Base-by-base conservation (phyloP, 2,888 invertebrate genomes). In the Andrena praecox region DNA sequence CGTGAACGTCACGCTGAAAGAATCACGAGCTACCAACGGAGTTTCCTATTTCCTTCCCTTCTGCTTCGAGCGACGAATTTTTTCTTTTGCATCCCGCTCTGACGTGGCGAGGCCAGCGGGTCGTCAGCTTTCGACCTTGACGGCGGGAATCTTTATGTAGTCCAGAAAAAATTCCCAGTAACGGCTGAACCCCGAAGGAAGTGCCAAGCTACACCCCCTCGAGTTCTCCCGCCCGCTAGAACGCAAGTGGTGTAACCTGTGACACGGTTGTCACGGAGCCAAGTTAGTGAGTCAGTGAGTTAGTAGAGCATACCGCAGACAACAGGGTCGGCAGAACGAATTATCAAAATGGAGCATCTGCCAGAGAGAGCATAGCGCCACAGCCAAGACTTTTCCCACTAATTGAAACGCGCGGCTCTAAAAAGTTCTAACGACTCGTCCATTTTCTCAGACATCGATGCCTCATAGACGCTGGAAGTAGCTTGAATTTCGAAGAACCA, bases 181-280 rank as follows among this genome's bases (percentile, higher is more conserved):
- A 16, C 48, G 64, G 82, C n/a, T 71, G 68, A 72, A 68, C 71
- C 35, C 24, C 16, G 31, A 52, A 60, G 54, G 67, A 59, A 71
- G 59, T 79, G 74, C 67, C 77, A 77, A 75, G 63, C 20, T 35
- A 31, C 62, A 56, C 56, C 56, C 56, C 24, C 56, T 54, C 54
- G 54, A 24, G 56, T 63, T 59, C n/a, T 42, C 64, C 27, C 20
- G 29, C 48, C 31, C 33, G 73, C 29, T 60, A 63, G 59, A 72
- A 72, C 52, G 48, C 60, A n/a, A n/a, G 64, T 54, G 72, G 60
- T 60, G 66, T 62, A 79, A 60, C 42, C 54, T 70, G 60, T 67
- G 80, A 83, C 77, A 56, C 50, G 60, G n/a, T 72, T 89, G 90
- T 85, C 85, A 82, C 82, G 31, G 75, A 27, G 88, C 91, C 90